Percentiles rank a stretch among this genome's conserved stretches.
Evolutionary conservation across 2,113 vertebrate genomes (phyloP).

Genomic region (Turdus rufiventris): DNA sequence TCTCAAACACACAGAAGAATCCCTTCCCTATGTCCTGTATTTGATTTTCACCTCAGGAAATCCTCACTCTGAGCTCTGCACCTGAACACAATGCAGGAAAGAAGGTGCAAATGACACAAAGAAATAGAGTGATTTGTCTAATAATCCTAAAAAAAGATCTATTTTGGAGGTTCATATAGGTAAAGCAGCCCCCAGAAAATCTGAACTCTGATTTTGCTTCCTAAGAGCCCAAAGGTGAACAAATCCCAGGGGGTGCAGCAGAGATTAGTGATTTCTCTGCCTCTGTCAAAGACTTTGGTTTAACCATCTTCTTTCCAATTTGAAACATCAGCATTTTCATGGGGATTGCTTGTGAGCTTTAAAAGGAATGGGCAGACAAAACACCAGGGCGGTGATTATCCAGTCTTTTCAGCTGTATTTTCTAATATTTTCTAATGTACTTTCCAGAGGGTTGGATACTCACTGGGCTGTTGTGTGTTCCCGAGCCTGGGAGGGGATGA

Average conservation of each 20-base stretch:
- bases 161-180: background rate
- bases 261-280: background rate
- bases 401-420: background rate
- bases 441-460: background rate
- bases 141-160: background rate
- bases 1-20: background rate
- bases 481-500: accelerated
- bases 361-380: background rate
- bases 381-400: background rate
- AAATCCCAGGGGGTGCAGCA: background rate
- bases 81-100: background rate
- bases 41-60: background rate
- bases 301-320: background rate
- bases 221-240: background rate
- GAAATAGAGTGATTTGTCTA: background rate
- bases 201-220: background rate
- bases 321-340: background rate
- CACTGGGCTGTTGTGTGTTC: background rate
- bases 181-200: background rate
- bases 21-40: background rate
- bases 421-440: background rate
- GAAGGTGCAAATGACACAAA: background rate
- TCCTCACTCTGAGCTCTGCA: background rate
- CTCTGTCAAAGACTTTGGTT: background rate
- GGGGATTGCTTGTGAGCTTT: background rate